Conservation (phyloP, 2,888 invertebrate genomes). For the Phengaris arion region DNA sequence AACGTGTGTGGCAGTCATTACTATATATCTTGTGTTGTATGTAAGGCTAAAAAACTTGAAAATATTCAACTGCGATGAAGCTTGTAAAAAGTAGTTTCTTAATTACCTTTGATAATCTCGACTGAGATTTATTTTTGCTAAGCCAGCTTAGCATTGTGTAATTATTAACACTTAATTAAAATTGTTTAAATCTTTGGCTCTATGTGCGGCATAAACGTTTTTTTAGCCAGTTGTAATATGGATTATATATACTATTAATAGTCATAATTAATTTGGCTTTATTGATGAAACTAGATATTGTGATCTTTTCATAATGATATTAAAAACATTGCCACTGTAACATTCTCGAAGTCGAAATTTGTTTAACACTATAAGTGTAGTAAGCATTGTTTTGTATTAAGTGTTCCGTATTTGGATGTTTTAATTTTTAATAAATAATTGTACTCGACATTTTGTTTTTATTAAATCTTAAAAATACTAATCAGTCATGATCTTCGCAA, state of each 20-base stretch:
- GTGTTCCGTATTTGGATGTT: constrained; percentile 51
- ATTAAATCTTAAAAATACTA: background rate
- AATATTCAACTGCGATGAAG: background rate
- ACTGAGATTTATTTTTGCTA: background rate
- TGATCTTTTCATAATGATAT: constrained; percentile 6
- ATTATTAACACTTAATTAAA: background rate
- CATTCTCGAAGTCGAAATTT: constrained; percentile 10
- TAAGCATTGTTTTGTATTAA: constrained; percentile 21
- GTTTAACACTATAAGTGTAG: constrained; percentile 25
- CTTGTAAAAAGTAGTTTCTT: background rate
- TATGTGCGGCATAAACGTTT: background rate
- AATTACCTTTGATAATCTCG: background rate
- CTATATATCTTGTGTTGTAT: too few species aligned
- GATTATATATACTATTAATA: background rate
- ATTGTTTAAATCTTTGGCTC: background rate
- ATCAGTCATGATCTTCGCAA: too few species aligned
- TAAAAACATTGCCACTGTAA: constrained; percentile 1
- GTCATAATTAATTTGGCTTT: background rate
- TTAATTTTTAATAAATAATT: constrained; percentile 66
- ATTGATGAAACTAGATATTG: background rate
- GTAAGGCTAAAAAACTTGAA: too few species aligned
- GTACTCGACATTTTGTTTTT: constrained; percentile 44
- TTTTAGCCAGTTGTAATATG: background rate
- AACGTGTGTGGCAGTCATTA: too few species aligned
- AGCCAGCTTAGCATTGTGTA: background rate